phyloP scores from a whole-genome alignment of 2,113 vertebrate genomes.

The Phaethon lepturus region DNA sequence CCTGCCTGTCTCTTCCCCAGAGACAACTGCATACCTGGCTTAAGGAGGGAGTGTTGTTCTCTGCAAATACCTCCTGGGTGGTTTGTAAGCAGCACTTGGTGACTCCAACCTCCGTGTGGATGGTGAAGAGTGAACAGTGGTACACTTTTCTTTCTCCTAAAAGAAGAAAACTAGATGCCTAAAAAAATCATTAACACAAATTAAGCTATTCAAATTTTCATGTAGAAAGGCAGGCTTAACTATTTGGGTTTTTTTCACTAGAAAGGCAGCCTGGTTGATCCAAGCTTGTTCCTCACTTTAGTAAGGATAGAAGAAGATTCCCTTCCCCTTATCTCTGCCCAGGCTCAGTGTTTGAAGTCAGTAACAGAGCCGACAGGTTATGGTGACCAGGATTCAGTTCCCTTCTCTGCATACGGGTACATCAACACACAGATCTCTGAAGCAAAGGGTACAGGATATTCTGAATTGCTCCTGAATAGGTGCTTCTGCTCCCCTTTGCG shows the following conservation, averaged over 20 bases:
- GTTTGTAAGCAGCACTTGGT: fast-evolving
- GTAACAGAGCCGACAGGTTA: neutral
- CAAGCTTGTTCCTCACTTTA: neutral
- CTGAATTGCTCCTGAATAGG: neutral
- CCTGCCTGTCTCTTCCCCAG: too few relatives aligned
- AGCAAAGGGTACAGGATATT: neutral
- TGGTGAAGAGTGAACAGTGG: neutral
- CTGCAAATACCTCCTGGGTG: neutral
- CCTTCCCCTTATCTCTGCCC: neutral
- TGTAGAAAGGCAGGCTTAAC: neutral
- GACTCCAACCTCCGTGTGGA: fast-evolving
- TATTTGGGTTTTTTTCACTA: neutral
- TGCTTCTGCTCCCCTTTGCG: neutral
- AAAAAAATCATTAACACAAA: neutral
- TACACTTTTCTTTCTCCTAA: neutral
- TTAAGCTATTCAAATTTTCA: neutral
- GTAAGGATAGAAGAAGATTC: neutral
- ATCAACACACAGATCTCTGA: neutral
- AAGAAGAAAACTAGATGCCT: neutral
- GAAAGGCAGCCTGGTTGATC: neutral
- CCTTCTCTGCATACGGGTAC: neutral
- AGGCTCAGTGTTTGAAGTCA: neutral
- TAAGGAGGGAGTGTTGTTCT: neutral
- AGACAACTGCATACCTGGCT: neutral
- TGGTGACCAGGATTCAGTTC: neutral